A percentile compares a stretch with the other conserved stretches of the same genome.
Conservation (phyloP, 2,113 vertebrate genomes). For the Otus sunia region DNA sequence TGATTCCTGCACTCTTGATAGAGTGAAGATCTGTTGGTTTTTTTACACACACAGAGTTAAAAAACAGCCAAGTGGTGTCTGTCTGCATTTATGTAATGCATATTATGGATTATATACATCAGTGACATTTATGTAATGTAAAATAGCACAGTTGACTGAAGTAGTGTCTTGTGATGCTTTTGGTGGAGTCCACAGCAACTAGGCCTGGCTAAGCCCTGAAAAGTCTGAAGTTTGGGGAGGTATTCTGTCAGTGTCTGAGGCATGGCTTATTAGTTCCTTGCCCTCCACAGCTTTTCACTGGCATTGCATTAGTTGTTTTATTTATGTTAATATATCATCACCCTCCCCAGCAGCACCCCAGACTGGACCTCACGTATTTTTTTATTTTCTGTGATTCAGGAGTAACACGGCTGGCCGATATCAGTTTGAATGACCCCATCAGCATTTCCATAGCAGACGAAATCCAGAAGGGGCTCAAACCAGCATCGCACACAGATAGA, state of each 20-base stretch:
- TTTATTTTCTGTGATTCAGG: constrained; percentile 64
- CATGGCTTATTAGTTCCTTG: not conserved
- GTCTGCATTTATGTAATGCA: not conserved
- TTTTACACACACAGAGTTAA: not conserved
- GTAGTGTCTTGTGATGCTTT: not conserved
- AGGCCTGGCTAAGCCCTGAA: not conserved
- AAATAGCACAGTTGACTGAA: not conserved
- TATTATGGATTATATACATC: too few species aligned
- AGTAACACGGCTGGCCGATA: constrained; percentile 80
- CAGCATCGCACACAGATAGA: fast-evolving
- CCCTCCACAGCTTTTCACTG: not conserved
- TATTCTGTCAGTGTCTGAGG: not conserved
- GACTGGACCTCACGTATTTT: not conserved
- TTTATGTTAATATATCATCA: not conserved
- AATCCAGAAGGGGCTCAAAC: not conserved
- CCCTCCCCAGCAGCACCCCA: not conserved
- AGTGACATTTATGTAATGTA: not conserved
- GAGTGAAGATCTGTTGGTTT: not conserved
- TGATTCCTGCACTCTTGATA: not conserved
- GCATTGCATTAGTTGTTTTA: fast-evolving
- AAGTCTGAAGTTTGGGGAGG: not conserved
- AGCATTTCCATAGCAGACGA: constrained; percentile 79
- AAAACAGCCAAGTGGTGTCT: not conserved
- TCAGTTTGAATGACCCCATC: constrained; percentile 86
- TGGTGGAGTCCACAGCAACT: not conserved